A percentile compares a stretch with the other conserved stretches of the same genome.
Evolutionary conservation across 1,140 invertebrate genomes (phyloP).

Genomic region (Zeugodacus cucurbitae): DNA sequence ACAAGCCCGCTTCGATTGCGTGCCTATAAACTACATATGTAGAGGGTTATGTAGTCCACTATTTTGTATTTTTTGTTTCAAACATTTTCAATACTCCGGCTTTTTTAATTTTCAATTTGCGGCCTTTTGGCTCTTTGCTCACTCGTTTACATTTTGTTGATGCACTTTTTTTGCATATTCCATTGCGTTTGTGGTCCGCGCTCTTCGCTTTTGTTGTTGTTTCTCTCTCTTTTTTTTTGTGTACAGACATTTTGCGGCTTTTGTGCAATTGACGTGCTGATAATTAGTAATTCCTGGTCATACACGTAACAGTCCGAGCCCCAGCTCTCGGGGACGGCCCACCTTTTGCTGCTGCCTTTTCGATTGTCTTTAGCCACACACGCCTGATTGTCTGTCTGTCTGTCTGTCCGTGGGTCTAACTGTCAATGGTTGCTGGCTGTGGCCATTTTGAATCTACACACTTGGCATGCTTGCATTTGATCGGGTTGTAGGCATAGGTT

Average conservation of each 20-base stretch:
- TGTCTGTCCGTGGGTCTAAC: background rate
- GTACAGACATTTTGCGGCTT: slow-evolving; percentile 48
- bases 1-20: background rate
- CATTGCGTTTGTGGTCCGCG: background rate
- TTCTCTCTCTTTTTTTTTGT: background rate
- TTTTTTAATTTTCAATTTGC: slow-evolving; percentile 27
- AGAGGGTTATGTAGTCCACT: background rate
- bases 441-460: background rate
- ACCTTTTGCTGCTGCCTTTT: background rate
- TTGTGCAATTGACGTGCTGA: slow-evolving; percentile 65
- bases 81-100: background rate
- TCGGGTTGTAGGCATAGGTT: background rate
- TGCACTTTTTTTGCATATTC: background rate
- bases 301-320: background rate
- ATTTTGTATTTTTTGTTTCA: background rate
- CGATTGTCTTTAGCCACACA: slow-evolving; percentile 2
- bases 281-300: slow-evolving; percentile 52
- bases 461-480: background rate
- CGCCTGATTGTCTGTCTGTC: background rate
- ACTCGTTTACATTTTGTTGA: background rate
- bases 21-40: background rate
- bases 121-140: background rate
- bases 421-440: background rate
- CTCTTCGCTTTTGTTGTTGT: background rate
- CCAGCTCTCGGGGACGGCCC: background rate